Conservation (phyloP, 2,113 vertebrate species). For the Lathamus discolor region DNA sequence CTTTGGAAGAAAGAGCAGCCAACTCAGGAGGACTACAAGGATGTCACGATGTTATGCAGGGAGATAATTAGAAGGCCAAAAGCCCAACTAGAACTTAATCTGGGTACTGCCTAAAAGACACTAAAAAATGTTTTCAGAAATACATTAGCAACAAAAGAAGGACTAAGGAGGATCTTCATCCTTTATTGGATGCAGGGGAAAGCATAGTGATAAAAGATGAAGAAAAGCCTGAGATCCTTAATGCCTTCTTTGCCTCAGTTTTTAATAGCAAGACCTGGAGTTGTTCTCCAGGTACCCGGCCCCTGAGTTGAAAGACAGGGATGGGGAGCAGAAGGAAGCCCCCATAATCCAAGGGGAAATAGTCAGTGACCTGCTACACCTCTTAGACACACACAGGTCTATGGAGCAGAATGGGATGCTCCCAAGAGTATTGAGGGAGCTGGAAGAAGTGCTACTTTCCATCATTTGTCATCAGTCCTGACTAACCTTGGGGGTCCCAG, state of each 20-base stretch:
- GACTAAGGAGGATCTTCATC: background rate
- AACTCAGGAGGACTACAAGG: background rate
- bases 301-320: background rate
- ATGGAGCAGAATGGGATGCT: background rate
- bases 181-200: background rate
- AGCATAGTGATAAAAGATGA: background rate
- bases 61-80: background rate
- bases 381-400: background rate
- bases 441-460: background rate
- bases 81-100: background rate
- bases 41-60: background rate
- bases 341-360: background rate
- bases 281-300: background rate
- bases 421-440: background rate
- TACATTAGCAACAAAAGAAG: background rate
- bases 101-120: background rate
- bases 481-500: background rate
- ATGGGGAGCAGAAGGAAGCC: background rate
- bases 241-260: background rate
- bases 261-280: background rate
- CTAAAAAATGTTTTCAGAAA: background rate
- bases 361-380: background rate
- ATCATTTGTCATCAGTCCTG: background rate
- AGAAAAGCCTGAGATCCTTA: background rate
- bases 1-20: background rate